Base-by-base conservation (phyloP, 1,140 invertebrate species). In the Onthophagus taurus region DNA sequence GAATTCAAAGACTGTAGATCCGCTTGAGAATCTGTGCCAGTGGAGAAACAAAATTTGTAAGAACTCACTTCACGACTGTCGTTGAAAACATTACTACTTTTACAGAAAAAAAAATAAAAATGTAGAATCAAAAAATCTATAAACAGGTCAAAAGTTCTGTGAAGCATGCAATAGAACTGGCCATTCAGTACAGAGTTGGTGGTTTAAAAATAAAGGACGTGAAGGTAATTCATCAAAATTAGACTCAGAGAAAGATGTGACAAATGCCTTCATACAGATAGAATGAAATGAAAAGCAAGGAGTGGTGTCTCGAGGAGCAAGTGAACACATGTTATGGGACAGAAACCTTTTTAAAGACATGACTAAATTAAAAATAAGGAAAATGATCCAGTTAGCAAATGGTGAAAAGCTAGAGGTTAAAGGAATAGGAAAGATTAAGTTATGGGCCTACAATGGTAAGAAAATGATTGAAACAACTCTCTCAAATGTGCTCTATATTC, bases 11-110 rank as follows among this genome's bases (percentile, higher is more conserved):
- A 37, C 13, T 37, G 9, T 37, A 33, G 47, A 12, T 49, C 51
- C 20, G 53, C 51, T 0, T 59, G 59, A 59, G 59, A 64, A 12
- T 58, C 48, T 6, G 48, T 47, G 31, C 51, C 48, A 17, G n/a
- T 11, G 18, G 35, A 44, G 4, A 18, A 19, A 8, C 35, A 37
- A 37, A 37, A 1, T 8, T 20, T 42, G 19, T 16, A 18, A 8
- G 41, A 31, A 11, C 14, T 42, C 7, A 2, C 20, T 5, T 31
- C 41, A 11, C 24, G 29, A 11, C 13, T 42, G 14, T 11, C 31
- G 4, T 9, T 42, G 9, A 18, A 42, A 13, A 13, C 9, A 20
- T 17, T 17, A 37, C 19, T 37, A 20, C 19, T 13, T 13, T 26
- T 7, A 26, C 7, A 26, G 24, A 13, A 6, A 33, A 33, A 8